Evolutionary conservation across 92 coral and sea anemone genomes (phyloP).

Genomic region (Palythoa heliodiscus): DNA sequence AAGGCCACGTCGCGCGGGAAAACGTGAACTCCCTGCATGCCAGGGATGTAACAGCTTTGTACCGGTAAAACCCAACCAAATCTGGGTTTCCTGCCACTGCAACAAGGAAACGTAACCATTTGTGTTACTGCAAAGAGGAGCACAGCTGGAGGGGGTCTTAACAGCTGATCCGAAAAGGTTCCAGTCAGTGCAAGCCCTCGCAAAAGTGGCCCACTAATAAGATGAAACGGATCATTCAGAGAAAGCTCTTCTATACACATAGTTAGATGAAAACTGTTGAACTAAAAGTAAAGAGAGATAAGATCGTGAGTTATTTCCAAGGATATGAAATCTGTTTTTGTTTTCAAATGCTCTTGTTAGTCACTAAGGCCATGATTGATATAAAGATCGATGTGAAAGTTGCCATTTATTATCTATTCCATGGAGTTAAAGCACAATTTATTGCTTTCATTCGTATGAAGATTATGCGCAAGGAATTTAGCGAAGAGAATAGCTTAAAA

Average conservation of each 20-base stretch:
- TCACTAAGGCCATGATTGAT: conserved; percentile 4
- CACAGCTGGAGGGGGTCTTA: conserved; percentile 37
- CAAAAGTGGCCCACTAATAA: conserved; percentile 34
- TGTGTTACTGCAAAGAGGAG: conserved; percentile 53
- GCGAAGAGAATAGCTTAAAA: neutral
- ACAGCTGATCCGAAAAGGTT: conserved; percentile 32
- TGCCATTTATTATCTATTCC: conserved; percentile 10
- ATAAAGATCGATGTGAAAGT: conserved; percentile 2
- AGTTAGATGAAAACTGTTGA: conserved; percentile 25
- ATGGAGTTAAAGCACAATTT: neutral
- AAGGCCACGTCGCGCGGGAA: conserved; percentile 38
- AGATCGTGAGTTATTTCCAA: conserved; percentile 38
- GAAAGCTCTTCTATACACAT: conserved; percentile 7
- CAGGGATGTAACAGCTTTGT: conserved; percentile 19
- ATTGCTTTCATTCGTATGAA: conserved; percentile 1
- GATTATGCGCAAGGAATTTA: conserved; percentile 10
- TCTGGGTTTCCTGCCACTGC: conserved; percentile 10
- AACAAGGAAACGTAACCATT: conserved; percentile 1
- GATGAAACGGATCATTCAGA: conserved; percentile 30
- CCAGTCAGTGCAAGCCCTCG: conserved; percentile 46
- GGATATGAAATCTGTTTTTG: conserved; percentile 14
- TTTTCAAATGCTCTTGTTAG: conserved; percentile 9
- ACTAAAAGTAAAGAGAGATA: conserved; percentile 20
- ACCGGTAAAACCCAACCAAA: conserved; percentile 26
- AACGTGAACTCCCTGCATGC: conserved; percentile 23